Evolutionary conservation across 2,888 invertebrate species (phyloP), one percentile per base, ranked within the genome.

Genomic region (Eretmocerus hayati): DNA sequence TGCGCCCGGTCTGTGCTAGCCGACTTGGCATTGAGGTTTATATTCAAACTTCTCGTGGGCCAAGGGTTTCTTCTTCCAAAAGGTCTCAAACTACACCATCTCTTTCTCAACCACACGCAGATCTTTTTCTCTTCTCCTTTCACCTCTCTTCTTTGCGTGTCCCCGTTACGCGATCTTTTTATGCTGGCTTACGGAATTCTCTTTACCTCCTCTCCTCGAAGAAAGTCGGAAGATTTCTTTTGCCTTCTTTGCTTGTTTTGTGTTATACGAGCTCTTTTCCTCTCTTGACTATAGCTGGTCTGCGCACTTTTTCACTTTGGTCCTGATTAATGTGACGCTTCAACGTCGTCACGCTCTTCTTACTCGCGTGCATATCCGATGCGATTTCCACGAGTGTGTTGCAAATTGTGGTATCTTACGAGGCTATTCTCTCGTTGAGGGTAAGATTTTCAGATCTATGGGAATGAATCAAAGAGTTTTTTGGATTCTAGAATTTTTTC

Each of bases 31-130:
- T 62, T 60, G 50, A 58, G 59, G 62, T 67, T 69, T 67, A 68
- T 66, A 68, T 69, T 67, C 68, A 67, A 69, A 69, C 63, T 68
- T 67, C 53, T 52, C 41, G 18, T 15, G 23, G 15, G n/a, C n/a
- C n/a, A n/a, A n/a, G n/a, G n/a, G n/a, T n/a, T n/a, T n/a, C n/a
- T n/a, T n/a, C n/a, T n/a, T n/a, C n/a, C n/a, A n/a, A n/a, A n/a
- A n/a, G n/a, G n/a, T n/a, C n/a, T n/a, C n/a, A n/a, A n/a, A n/a
- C n/a, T n/a, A n/a, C n/a, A n/a, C n/a, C n/a, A n/a, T n/a, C n/a
- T n/a, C n/a, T n/a, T n/a, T n/a, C n/a, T n/a, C n/a, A n/a, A n/a
- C n/a, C n/a, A n/a, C n/a, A n/a, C n/a, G n/a, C n/a, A n/a, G n/a
- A n/a, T n/a, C 22, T 20, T 20, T 22, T 11, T 22, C 8, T 11